Evolutionary conservation across 2,888 invertebrate species (phyloP), one percentile per base, ranked within the genome.

Genomic region (Leptopilina myrica): DNA sequence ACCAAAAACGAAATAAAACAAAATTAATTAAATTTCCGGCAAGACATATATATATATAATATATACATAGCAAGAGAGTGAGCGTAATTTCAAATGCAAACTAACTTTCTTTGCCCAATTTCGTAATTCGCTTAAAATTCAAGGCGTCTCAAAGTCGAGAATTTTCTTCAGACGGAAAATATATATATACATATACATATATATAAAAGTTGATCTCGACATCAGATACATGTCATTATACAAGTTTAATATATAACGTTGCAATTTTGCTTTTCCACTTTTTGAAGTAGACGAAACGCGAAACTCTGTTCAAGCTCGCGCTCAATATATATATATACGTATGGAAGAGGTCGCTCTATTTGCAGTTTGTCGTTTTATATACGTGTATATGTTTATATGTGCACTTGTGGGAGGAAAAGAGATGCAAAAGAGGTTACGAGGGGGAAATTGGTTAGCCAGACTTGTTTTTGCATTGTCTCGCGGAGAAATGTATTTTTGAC

Each of bases 261-360:
- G 43, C 20, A 20, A 20, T 20, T 20, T 26, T 20, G 43, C 46
- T 11, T 14, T 26, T 69, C 26, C 69, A 69, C 69, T 69, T 67
- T 62, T 69, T 53, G 26, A 69, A 49, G 53, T 49, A 69, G 69
- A 69, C 67, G 67, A 69, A 69, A 69, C 49, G 49, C 15, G 49
- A 49, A 53, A 69, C 49, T 33, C 33, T 46, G 26, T 15, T 46
- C 20, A 49, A n/a, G 67, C 49, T 67, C 49, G 49, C 49, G 49
- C 46, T 67, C 49, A 49, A 69, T 62, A 62, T n/a, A n/a, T n/a
- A n/a, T n/a, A n/a, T n/a, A n/a, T 59, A 43, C 11, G 11, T 53
- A 53, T 49, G 46, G 53, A 49, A 49, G 69, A 69, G 69, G 69
- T 69, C 69, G 53, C 69, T 69, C 69, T 69, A 69, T 69, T 69